phyloP scores from a whole-genome alignment of 1,140 invertebrate genomes.

The Drosophila leontia region DNA sequence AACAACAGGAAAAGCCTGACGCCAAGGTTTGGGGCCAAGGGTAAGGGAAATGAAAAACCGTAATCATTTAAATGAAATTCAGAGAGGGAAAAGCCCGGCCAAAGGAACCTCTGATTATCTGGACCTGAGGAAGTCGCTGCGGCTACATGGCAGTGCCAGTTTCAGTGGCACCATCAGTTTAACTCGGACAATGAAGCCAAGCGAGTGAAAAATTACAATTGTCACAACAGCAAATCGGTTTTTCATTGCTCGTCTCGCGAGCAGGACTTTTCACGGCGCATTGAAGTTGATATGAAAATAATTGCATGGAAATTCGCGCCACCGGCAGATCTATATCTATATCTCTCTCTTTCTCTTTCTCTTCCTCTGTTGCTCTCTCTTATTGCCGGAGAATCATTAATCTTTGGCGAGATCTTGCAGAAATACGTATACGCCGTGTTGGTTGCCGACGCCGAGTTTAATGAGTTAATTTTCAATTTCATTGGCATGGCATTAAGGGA shows the following conservation, averaged over 20 bases:
- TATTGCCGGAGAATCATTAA: slow-evolving; percentile 19
- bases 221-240: slow-evolving; percentile 80
- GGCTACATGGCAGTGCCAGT: slow-evolving; percentile 27
- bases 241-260: slow-evolving; percentile 65
- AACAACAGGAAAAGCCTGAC: slow-evolving; percentile 10
- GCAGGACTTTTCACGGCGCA: slow-evolving; percentile 69
- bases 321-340: slow-evolving; percentile 30
- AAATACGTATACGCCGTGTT: slow-evolving; percentile 56
- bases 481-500: slow-evolving; percentile 56
- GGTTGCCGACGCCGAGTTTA: slow-evolving; percentile 46
- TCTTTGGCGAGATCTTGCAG: slow-evolving; percentile 46
- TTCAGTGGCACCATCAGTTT: slow-evolving; percentile 40
- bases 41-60: slow-evolving; percentile 53
- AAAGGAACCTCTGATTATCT: slow-evolving; percentile 43
- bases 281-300: slow-evolving; percentile 78
- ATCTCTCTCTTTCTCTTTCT: neutral
- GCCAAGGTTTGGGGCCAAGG: slow-evolving; percentile 4
- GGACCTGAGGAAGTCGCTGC: slow-evolving; percentile 29
- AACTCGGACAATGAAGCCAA: slow-evolving; percentile 66
- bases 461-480: slow-evolving; percentile 83
- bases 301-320: slow-evolving; percentile 75
- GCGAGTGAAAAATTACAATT: slow-evolving; percentile 82
- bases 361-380: slow-evolving; percentile 18
- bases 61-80: slow-evolving; percentile 78
- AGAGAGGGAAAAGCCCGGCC: slow-evolving; percentile 27